These are phyloP conservation scores for Eupristina koningsbergeri DNA, from an alignment of 1,140 invertebrate species.

Conservation along the genomic window DNA sequence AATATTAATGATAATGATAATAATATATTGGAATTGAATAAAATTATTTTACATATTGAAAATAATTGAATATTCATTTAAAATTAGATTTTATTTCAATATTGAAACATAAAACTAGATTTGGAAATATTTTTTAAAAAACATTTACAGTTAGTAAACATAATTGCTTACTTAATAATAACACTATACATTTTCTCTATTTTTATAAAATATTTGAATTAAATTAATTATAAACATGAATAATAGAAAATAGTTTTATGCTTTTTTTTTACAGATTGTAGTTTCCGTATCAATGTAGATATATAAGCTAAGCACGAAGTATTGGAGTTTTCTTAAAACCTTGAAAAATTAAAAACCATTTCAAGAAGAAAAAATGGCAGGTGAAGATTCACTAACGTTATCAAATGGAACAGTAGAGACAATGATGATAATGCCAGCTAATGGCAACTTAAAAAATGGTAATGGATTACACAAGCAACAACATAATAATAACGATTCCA, in stretches of 20 bases:
- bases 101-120: too few species aligned
- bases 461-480: conserved; percentile 60
- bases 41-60: too few species aligned
- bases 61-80: too few species aligned
- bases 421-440: conserved; percentile 63
- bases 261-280: conserved; percentile 18
- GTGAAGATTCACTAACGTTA: conserved; percentile 64
- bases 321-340: neutral
- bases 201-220: too few species aligned
- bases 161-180: too few species aligned
- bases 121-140: too few species aligned
- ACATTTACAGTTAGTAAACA: too few species aligned
- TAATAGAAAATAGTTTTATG: too few species aligned
- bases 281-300: neutral
- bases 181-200: too few species aligned
- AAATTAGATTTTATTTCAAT: too few species aligned
- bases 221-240: neutral
- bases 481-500: conserved; percentile 68
- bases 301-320: neutral
- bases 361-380: conserved; percentile 61
- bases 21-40: too few species aligned
- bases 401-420: conserved; percentile 62
- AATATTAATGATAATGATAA: too few species aligned
- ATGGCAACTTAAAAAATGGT: conserved; percentile 65
- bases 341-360: neutral